Base-by-base conservation (phyloP, 2,113 vertebrate genomes). In the Vireo altiloquus region DNA sequence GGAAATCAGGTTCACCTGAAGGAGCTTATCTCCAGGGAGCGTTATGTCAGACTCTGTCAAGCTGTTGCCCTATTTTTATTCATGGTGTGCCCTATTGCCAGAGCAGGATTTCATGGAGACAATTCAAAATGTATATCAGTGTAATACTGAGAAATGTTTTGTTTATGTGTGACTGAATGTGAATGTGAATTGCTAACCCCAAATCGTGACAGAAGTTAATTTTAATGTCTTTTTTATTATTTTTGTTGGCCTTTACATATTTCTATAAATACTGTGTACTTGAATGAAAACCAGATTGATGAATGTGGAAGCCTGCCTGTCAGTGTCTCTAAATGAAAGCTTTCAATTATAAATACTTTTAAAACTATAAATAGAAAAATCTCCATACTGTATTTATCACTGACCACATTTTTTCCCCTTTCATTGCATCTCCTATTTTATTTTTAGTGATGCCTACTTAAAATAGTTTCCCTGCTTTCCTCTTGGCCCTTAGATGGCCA, bases 401-500 rank as follows among this genome's bases (percentile, higher is more conserved):
- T 96, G 88, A 46, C 76, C 49, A 53, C 60, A 70, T 78, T 93
- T 81, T 52, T 27, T 15, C 71, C 42, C 8, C 47, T 82, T 89
- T 83, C 76, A 23, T 70, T 86, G 49, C 31, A 4, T 93, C 40
- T 89, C 64, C 28, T 23, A 30, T 78, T 90, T 96, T 96, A 94
- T 90, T 96, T 96, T 96, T 94, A 93, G 82, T 61, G 65, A 56
- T 68, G 40, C 82, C 92, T 86, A 31, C 93, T 92, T 93, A 88
- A 95, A 96, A 96, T 95, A 95, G 54, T 66, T 90, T 64, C n/a
- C 19, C 44, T 82, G 23, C 72, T 93, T 88, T 91, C 68, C 76
- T 83, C 14, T 56, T 75, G 56, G 72, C 5, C 3, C 75, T 86
- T 90, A 66, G 76, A 76, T 69, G 68, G 68, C 79, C 44, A 46